Evolutionary conservation across 2,113 vertebrate species (phyloP).

Genomic region (Haemorhous mexicanus): DNA sequence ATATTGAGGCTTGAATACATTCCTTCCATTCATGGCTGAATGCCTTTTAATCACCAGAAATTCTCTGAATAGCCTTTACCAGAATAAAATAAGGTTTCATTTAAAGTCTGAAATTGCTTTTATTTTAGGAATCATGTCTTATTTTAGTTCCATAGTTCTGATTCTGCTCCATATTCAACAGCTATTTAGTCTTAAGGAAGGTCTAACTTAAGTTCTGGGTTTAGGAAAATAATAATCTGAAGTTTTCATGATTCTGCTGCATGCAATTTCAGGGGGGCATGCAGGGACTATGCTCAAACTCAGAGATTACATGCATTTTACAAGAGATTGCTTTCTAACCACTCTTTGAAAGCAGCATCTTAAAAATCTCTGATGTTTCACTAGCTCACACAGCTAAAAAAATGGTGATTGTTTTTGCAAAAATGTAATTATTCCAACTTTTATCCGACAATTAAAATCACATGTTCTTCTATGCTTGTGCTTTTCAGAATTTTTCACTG

Average conservation of each 20-base stretch:
- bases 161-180: conserved; percentile 10
- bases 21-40: neutral
- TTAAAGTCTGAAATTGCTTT: neutral
- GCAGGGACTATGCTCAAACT: neutral
- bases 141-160: conserved; percentile 1
- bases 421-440: neutral
- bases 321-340: neutral
- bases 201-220: neutral
- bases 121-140: neutral
- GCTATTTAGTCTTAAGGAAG: conserved; percentile 14
- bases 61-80: neutral
- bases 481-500: neutral
- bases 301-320: neutral
- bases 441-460: neutral
- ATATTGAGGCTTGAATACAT: neutral
- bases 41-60: neutral
- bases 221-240: neutral
- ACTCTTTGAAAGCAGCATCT: neutral
- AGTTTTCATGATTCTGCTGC: neutral
- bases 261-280: neutral
- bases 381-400: neutral
- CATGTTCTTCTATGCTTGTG: neutral
- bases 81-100: neutral
- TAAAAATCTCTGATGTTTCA: neutral
- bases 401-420: neutral